Conservation (phyloP, 2,113 vertebrate genomes). For the Hydrochoerus hydrochaeris region DNA sequence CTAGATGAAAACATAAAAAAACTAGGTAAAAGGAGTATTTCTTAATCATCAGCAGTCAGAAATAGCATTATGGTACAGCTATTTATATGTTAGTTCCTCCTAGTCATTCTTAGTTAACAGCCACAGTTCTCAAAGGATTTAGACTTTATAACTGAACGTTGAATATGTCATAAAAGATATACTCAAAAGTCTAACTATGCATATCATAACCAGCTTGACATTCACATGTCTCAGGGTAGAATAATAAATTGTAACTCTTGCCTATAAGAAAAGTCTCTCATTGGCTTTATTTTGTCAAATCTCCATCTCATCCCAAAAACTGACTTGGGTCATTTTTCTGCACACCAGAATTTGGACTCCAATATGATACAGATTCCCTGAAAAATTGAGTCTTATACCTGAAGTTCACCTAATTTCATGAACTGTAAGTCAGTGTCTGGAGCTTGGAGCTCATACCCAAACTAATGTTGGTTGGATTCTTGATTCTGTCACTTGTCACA, state of each 20-base stretch:
- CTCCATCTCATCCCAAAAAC: neutral
- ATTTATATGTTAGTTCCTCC: neutral
- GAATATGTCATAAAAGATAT: slow-evolving; percentile 46
- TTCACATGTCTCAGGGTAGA: slow-evolving; percentile 30
- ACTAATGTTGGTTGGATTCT: neutral
- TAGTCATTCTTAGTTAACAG: slow-evolving; percentile 1
- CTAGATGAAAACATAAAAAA: neutral
- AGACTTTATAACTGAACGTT: neutral
- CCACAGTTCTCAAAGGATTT: slow-evolving; percentile 26
- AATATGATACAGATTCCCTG: neutral
- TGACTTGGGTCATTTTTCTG: neutral
- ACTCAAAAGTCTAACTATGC: neutral
- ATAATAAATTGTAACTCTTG: slow-evolving; percentile 7
- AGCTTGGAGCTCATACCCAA: neutral
- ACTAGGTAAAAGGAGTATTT: neutral
- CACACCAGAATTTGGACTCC: neutral
- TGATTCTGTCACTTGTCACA: neutral
- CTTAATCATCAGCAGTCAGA: neutral
- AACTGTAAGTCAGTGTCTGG: neutral
- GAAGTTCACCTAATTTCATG: neutral
- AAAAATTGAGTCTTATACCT: neutral
- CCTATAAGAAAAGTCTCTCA: neutral
- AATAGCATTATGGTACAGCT: neutral
- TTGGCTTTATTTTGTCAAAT: slow-evolving; percentile 25
- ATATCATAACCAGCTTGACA: slow-evolving; percentile 42